Conservation (phyloP, 1,140 invertebrate genomes). For the Liolophura sinensis region DNA sequence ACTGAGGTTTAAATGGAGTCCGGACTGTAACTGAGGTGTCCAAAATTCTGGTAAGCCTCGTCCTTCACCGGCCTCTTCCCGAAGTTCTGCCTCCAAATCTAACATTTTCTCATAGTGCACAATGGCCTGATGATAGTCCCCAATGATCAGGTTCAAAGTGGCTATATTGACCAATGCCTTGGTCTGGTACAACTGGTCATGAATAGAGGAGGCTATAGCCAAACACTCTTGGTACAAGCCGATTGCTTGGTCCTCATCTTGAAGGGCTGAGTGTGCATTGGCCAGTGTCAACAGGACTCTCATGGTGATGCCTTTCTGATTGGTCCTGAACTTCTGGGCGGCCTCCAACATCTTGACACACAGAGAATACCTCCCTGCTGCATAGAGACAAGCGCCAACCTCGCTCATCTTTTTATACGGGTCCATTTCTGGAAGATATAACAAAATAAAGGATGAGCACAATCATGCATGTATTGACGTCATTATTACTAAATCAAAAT, state of each 20-base stretch:
- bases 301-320: conserved; percentile 55
- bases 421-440: conserved; percentile 44
- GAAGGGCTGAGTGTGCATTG: conserved; percentile 46
- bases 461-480: too few species aligned
- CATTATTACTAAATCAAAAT: too few species aligned
- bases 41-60: conserved; percentile 45
- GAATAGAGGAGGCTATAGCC: conserved; percentile 40
- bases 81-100: conserved; percentile 42
- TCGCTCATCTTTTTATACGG: conserved; percentile 52
- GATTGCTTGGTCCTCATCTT: conserved; percentile 42
- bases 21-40: conserved; percentile 50
- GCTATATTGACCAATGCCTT: conserved; percentile 53
- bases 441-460: conserved; percentile 2
- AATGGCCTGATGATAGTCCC: conserved; percentile 48
- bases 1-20: conserved; percentile 52
- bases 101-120: conserved; percentile 52
- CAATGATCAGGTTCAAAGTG: conserved; percentile 43
- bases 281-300: conserved; percentile 47
- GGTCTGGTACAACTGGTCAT: conserved; percentile 51
- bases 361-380: conserved; percentile 39
- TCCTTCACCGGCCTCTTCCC: conserved; percentile 27
- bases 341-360: conserved; percentile 45
- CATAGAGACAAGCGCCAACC: conserved; percentile 47
- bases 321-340: conserved; percentile 49
- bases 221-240: conserved; percentile 47